Conservation (phyloP, 2,888 invertebrate species). For the Dermolepida albohirtum region DNA sequence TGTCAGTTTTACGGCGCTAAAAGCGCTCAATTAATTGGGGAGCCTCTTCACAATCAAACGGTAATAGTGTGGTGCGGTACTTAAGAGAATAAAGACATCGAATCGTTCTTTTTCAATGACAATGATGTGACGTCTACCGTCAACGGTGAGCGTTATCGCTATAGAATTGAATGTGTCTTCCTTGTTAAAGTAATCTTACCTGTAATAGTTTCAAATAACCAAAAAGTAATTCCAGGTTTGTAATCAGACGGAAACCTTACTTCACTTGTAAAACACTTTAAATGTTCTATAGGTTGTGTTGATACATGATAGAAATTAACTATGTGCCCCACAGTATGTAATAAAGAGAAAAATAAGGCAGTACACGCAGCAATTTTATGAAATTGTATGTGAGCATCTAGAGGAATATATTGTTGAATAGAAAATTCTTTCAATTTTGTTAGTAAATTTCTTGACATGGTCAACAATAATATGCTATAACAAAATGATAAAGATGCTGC, state of each 20-base stretch:
- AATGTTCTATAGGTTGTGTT: conserved; percentile 92
- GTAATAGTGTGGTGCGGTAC: too few relatives aligned
- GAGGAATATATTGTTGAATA: conserved; percentile 92
- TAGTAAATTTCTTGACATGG: conserved; percentile 92
- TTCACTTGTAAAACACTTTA: conserved; percentile 92
- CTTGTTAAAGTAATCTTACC: conserved; percentile 67
- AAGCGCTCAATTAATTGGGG: too few relatives aligned
- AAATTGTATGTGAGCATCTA: conserved; percentile 96
- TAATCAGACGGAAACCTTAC: conserved; percentile 95
- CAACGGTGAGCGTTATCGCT: too few relatives aligned
- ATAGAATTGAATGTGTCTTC: not conserved
- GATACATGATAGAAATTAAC: conserved; percentile 98
- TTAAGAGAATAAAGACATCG: too few relatives aligned
- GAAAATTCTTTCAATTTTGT: conserved; percentile 95
- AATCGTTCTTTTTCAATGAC: too few relatives aligned
- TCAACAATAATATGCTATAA: conserved; percentile 89
- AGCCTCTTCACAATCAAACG: too few relatives aligned
- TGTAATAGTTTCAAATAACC: conserved; percentile 95
- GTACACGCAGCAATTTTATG: conserved; percentile 97
- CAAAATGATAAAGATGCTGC: conserved; percentile 95
- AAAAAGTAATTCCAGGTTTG: conserved; percentile 92
- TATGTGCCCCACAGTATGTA: conserved; percentile 94
- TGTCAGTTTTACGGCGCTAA: too few relatives aligned
- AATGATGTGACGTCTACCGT: too few relatives aligned
- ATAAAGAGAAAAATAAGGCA: conserved; percentile 90